These are phyloP conservation scores for Clistopyga incitator DNA, from an alignment of 2,888 invertebrate species.

Conservation along the genomic window DNA sequence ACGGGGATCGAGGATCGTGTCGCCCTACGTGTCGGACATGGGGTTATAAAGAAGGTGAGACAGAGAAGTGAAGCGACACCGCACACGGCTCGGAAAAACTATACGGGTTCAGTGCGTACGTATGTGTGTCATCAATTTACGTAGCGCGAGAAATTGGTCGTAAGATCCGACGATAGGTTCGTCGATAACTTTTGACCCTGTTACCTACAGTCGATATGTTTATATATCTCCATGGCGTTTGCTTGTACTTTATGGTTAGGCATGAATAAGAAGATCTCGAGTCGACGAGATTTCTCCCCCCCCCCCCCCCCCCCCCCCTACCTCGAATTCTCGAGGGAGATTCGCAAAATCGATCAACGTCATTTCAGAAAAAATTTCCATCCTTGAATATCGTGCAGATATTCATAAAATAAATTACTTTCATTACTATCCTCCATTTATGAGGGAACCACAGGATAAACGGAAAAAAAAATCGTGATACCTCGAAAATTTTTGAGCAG, in stretches of 20 bases:
- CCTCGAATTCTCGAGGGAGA: neutral
- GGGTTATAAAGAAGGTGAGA: conserved; percentile 19
- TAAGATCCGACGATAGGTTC: conserved; percentile 42
- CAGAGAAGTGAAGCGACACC: neutral
- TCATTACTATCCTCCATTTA: neutral
- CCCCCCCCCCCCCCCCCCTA: too few species aligned
- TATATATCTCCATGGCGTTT: conserved; percentile 2
- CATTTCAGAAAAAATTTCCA: neutral
- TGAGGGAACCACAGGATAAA: too few species aligned
- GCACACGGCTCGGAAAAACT: neutral
- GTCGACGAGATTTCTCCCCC: too few species aligned
- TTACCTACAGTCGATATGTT: conserved; percentile 12
- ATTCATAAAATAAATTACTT: neutral
- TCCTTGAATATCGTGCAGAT: conserved; percentile 5
- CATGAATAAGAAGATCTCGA: conserved; percentile 9
- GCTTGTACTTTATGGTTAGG: conserved; percentile 16
- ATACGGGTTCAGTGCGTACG: neutral
- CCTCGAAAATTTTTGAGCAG: too few species aligned
- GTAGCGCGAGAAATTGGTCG: conserved; percentile 47
- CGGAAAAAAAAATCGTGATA: too few species aligned
- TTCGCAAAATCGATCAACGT: conserved; percentile 2
- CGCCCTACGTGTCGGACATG: neutral
- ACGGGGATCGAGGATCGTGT: conserved; percentile 20
- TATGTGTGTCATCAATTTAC: conserved; percentile 47
- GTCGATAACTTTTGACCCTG: conserved; percentile 34